A percentile compares a stretch with the other conserved stretches of the same genome.
Evolutionary conservation across 2,888 invertebrate genomes (phyloP).

Genomic region (Lamellibrachia columna): DNA sequence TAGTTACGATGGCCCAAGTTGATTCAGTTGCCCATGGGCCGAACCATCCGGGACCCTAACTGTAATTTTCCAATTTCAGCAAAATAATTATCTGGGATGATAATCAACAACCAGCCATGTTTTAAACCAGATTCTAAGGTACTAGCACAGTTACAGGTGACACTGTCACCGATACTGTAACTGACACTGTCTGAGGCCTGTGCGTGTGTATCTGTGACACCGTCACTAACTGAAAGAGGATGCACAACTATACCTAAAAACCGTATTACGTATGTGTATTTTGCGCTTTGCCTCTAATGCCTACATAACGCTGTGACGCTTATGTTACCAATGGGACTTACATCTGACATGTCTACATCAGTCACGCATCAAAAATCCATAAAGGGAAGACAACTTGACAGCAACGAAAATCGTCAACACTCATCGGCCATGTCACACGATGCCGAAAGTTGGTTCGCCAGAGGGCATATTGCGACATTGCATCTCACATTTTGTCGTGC

Average conservation of each 20-base stretch:
- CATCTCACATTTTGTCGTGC: background rate
- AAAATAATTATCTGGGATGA: too few relatives aligned
- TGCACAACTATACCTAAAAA: background rate
- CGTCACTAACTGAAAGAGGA: background rate
- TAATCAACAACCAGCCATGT: too few relatives aligned
- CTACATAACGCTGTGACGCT: background rate
- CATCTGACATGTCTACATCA: slow-evolving; percentile 16
- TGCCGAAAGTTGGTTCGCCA: background rate
- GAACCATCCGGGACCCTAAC: too few relatives aligned
- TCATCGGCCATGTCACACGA: background rate
- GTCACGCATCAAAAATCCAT: background rate
- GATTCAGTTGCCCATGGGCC: too few relatives aligned
- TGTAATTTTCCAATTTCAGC: too few relatives aligned
- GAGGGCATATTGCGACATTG: background rate
- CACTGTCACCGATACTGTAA: background rate
- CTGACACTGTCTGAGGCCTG: background rate
- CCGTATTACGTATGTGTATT: background rate
- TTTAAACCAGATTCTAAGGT: too few relatives aligned
- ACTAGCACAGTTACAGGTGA: background rate
- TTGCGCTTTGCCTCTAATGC: background rate
- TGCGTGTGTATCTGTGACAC: too few relatives aligned
- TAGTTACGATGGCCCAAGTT: too few relatives aligned
- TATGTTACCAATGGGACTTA: background rate
- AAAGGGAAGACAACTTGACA: background rate
- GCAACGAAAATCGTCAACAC: background rate